Percentiles rank a stretch among this genome's conserved stretches.
Conservation (phyloP, 2,113 vertebrate genomes). For the Bungarus multicinctus region DNA sequence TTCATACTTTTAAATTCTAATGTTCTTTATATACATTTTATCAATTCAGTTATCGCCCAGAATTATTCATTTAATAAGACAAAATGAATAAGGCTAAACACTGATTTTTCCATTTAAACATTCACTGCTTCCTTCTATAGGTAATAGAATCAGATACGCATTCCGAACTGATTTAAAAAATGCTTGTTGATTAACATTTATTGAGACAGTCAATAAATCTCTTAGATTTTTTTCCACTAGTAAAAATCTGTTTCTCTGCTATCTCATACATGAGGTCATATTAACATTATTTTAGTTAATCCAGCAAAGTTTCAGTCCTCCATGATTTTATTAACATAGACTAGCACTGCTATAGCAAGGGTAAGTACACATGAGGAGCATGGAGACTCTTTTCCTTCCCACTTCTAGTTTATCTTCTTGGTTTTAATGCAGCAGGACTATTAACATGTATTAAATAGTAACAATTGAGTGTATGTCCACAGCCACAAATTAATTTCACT, state of each 20-base stretch:
- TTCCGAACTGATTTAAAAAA: not conserved
- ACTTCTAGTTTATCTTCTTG: not conserved
- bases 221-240: constrained; percentile 39
- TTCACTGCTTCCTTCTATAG: constrained; percentile 1
- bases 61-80: constrained; percentile 17
- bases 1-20: not conserved
- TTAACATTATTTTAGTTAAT: not conserved
- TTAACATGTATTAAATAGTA: not conserved
- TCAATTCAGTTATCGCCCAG: constrained; percentile 11
- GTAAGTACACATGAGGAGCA: not conserved
- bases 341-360: not conserved
- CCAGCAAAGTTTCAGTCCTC: not conserved
- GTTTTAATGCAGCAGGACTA: not conserved
- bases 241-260: constrained; percentile 32
- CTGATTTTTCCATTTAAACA: constrained; percentile 20
- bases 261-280: not conserved
- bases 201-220: constrained; percentile 26
- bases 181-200: constrained; percentile 8
- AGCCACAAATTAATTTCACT: constrained; percentile 26
- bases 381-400: not conserved
- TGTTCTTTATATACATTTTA: constrained; percentile 19
- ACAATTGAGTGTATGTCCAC: not conserved
- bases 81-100: not conserved
- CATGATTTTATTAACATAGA: not conserved
- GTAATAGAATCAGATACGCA: constrained; percentile 21